Evolutionary conservation across 2,113 vertebrate species (phyloP).

Genomic region (Bostrychus sinensis): DNA sequence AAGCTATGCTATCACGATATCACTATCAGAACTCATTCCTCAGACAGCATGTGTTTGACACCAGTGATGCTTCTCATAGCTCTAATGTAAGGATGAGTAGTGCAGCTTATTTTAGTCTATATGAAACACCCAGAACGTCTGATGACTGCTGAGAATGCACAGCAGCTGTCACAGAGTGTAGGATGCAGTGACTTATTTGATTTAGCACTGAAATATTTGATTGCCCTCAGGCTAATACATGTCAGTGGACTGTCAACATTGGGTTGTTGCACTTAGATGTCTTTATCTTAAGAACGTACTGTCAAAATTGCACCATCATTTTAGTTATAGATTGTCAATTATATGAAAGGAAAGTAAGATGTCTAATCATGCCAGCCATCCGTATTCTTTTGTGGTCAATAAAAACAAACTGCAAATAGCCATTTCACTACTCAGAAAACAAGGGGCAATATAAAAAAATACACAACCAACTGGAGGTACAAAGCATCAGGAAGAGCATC

Average conservation of each 20-base stretch:
- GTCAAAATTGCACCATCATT: slow-evolving; percentile 12
- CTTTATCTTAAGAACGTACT: slow-evolving; percentile 47
- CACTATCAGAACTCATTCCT: too few relatives aligned
- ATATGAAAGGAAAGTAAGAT: too few relatives aligned
- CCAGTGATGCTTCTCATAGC: slow-evolving; percentile 26
- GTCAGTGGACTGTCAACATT: slow-evolving; percentile 44
- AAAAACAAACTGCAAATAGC: too few relatives aligned
- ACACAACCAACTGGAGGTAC: too few relatives aligned
- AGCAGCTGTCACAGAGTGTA: slow-evolving; percentile 69
- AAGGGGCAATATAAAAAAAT: not conserved
- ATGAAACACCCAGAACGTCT: slow-evolving; percentile 41
- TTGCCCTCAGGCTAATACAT: slow-evolving; percentile 50
- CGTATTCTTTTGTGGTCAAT: too few relatives aligned
- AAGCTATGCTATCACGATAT: too few relatives aligned
- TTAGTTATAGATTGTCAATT: not conserved
- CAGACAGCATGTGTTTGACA: slow-evolving; percentile 23
- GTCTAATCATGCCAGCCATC: too few relatives aligned
- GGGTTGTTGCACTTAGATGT: slow-evolving; percentile 55
- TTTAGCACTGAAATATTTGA: slow-evolving; percentile 65
- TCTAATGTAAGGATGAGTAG: slow-evolving; percentile 43
- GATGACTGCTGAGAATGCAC: slow-evolving; percentile 51
- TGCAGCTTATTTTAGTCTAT: slow-evolving; percentile 52
- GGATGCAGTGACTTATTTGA: slow-evolving; percentile 68
- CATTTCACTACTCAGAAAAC: not conserved
- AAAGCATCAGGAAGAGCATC: too few relatives aligned